A percentile compares a stretch with the other conserved stretches of the same genome.
phyloP scores from a whole-genome alignment of 1,140 invertebrate genomes.

The Phocides pigmalion region DNA sequence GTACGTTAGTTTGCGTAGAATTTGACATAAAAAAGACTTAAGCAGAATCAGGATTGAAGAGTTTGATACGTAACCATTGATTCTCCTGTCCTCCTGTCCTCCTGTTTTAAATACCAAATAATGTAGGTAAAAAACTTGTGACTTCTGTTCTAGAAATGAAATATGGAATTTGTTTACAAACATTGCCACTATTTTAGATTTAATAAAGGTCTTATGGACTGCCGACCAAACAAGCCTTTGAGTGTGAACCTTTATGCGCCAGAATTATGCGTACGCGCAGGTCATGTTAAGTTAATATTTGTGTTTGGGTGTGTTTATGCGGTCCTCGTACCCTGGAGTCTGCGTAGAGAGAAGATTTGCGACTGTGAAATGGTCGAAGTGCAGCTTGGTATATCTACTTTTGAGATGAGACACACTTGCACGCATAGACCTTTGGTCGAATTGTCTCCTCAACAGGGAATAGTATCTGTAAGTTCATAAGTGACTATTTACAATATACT shows the following conservation, averaged over 20 bases:
- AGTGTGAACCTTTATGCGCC: conserved; percentile 67
- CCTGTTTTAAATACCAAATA: too few relatives aligned
- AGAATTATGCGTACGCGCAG: conserved; percentile 57
- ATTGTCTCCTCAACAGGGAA: conserved; percentile 58
- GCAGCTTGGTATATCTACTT: conserved; percentile 66
- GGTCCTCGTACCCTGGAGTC: conserved; percentile 59
- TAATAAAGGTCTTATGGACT: conserved; percentile 66
- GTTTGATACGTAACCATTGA: too few relatives aligned
- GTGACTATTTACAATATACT: too few relatives aligned
- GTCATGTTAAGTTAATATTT: conserved; percentile 63
- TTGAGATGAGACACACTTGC: conserved; percentile 70
- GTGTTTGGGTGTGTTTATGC: conserved; percentile 65
- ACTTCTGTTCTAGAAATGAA: not conserved
- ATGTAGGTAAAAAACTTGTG: too few relatives aligned
- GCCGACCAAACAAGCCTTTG: conserved; percentile 63
- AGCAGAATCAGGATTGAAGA: too few relatives aligned
- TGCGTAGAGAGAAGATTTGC: conserved; percentile 74
- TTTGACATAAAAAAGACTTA: too few relatives aligned
- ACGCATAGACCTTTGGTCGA: conserved; percentile 62
- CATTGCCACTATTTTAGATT: conserved; percentile 51
- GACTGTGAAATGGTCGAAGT: conserved; percentile 74
- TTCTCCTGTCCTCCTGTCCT: too few relatives aligned
- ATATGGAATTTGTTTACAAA: not conserved
- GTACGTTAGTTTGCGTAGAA: too few relatives aligned
- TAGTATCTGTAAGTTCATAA: conserved; percentile 45